These are phyloP conservation scores for Halcyon leucocephala DNA, from an alignment of 2,797 vertebrate species.

Conservation along the genomic window DNA sequence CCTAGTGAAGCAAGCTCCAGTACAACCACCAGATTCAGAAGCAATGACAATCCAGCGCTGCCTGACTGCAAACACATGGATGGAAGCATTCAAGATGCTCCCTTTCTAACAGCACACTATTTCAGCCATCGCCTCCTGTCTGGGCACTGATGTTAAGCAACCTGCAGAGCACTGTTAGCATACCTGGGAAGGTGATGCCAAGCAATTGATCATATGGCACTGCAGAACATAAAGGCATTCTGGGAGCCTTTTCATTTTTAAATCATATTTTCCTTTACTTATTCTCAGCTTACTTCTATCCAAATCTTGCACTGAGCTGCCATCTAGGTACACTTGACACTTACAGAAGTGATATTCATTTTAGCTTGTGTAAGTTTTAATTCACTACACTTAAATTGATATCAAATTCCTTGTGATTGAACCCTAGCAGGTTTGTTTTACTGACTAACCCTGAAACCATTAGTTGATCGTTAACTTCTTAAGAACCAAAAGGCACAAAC, in stretches of 20 bases:
- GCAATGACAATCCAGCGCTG: neutral
- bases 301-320: neutral
- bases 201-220: constrained; percentile 44
- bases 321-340: neutral
- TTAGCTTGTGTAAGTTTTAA: neutral
- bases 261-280: neutral
- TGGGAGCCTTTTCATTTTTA: neutral
- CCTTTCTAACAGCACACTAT: neutral
- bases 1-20: neutral
- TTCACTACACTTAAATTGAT: neutral
- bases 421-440: neutral
- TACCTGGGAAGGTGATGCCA: neutral
- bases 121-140: neutral
- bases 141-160: constrained; percentile 1
- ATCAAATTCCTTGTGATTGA: neutral
- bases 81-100: neutral
- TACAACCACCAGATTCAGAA: neutral
- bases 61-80: neutral
- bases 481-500: neutral
- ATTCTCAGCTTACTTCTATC: neutral
- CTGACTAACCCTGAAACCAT: neutral
- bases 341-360: neutral
- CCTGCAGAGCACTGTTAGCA: neutral
- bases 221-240: constrained; percentile 4
- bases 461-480: neutral